Conservation (phyloP, 2,113 vertebrate species). For the Petaurus breviceps region DNA sequence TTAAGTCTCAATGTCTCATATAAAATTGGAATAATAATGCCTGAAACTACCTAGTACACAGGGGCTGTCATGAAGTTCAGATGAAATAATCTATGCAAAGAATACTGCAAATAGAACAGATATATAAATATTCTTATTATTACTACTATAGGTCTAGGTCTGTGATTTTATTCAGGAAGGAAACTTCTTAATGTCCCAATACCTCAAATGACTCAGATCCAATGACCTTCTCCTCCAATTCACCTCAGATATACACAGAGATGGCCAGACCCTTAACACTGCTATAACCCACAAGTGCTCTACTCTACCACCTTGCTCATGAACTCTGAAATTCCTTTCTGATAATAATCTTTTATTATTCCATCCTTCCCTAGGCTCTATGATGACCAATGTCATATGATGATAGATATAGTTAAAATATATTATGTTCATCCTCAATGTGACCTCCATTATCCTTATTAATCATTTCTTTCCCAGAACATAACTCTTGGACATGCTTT, state of each 20-base stretch:
- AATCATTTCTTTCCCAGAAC: background rate
- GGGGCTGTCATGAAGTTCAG: too few species aligned
- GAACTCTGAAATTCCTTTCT: background rate
- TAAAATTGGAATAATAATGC: too few species aligned
- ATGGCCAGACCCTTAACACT: background rate
- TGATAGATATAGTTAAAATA: background rate
- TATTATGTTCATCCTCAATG: background rate
- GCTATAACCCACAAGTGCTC: background rate
- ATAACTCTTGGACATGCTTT: background rate
- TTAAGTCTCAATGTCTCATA: too few species aligned
- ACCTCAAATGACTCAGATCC: background rate
- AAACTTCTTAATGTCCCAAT: background rate
- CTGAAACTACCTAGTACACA: too few species aligned
- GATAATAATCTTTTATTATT: background rate
- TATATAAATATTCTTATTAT: too few species aligned
- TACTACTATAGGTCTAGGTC: too few species aligned
- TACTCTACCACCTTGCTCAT: background rate
- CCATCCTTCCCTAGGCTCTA: background rate
- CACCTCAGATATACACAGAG: background rate
- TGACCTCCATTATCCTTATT: background rate
- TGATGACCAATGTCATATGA: background rate
- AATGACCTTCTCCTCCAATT: background rate
- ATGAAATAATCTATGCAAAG: too few species aligned
- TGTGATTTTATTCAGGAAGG: background rate
- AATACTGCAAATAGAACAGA: too few species aligned